Percentiles rank a stretch among this genome's conserved stretches.
Conservation (phyloP, 2,888 invertebrate genomes). For the Platerodrilus igneus region DNA sequence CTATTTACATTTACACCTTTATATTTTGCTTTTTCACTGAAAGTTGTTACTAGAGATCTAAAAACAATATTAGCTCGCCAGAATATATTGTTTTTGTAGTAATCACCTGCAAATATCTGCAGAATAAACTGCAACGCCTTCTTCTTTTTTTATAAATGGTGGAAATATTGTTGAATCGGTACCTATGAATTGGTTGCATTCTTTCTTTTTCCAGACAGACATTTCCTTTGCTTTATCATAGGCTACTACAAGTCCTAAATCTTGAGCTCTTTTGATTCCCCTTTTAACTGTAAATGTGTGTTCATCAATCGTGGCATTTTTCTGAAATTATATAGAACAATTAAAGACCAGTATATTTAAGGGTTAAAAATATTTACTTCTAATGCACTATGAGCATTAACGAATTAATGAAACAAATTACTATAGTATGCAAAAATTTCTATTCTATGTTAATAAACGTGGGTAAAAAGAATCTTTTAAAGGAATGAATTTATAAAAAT, state of each 20-base stretch:
- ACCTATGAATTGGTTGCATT: conserved; percentile 72
- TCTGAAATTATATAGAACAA: no score
- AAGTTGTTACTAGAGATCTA: conserved; percentile 61
- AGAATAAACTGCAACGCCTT: conserved; percentile 66
- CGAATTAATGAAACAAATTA: no score
- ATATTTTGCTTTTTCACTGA: conserved; percentile 57
- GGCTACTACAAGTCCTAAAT: conserved; percentile 69
- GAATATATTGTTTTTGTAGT: background rate
- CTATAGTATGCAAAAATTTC: no score
- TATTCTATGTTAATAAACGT: no score
- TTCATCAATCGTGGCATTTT: conserved; percentile 63
- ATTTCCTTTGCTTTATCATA: conserved; percentile 61
- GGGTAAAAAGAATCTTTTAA: no score
- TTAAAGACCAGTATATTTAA: no score
- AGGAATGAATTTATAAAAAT: no score
- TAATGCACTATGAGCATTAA: no score
- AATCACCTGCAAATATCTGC: conserved; percentile 70
- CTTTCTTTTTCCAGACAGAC: conserved; percentile 61
- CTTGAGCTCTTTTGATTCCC: conserved; percentile 66
- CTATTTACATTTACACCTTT: conserved; percentile 64
- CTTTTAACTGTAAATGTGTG: conserved; percentile 68
- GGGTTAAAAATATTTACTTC: no score
- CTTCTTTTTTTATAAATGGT: conserved; percentile 63
- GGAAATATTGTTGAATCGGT: conserved; percentile 87
- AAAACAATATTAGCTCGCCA: conserved; percentile 16